A percentile compares a stretch with the other conserved stretches of the same genome.
Conservation (phyloP, 2,888 invertebrate species). For the Leucophenga montana region DNA sequence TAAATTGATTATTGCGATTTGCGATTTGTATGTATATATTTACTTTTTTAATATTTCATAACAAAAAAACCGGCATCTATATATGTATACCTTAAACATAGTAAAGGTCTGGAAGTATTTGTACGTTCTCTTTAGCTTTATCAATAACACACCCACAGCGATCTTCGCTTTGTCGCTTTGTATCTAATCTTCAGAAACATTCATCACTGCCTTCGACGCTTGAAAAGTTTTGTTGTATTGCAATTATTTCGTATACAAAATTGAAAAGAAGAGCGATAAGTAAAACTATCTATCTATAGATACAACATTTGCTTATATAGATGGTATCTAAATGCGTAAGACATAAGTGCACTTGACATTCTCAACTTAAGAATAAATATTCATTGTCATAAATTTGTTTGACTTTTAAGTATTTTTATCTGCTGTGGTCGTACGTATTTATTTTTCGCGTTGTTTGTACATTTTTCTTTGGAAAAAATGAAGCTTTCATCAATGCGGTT, state of each 20-base stretch:
- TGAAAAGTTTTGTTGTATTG: too few species aligned
- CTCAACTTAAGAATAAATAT: constrained; percentile 29
- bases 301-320: neutral
- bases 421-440: constrained; percentile 34
- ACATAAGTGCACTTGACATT: constrained; percentile 42
- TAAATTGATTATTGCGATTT: too few species aligned
- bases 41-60: too few species aligned
- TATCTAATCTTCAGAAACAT: constrained; percentile 26
- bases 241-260: too few species aligned
- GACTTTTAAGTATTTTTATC: constrained; percentile 32
- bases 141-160: constrained; percentile 37
- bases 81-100: too few species aligned
- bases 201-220: too few species aligned
- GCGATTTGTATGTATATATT: too few species aligned
- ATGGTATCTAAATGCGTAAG: neutral
- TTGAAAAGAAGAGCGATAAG: too few species aligned
- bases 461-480: constrained; percentile 35
- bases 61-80: too few species aligned
- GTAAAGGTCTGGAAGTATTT: neutral
- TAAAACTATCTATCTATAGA: neutral
- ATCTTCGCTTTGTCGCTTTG: neutral
- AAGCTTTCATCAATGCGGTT: constrained; percentile 8
- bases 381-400: constrained; percentile 42
- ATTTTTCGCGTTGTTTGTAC: constrained; percentile 32
- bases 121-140: constrained; percentile 23